These are phyloP conservation scores for Pogonognathellus flavescens DNA, from an alignment of 1,140 invertebrate genomes.

Conservation along the genomic window DNA sequence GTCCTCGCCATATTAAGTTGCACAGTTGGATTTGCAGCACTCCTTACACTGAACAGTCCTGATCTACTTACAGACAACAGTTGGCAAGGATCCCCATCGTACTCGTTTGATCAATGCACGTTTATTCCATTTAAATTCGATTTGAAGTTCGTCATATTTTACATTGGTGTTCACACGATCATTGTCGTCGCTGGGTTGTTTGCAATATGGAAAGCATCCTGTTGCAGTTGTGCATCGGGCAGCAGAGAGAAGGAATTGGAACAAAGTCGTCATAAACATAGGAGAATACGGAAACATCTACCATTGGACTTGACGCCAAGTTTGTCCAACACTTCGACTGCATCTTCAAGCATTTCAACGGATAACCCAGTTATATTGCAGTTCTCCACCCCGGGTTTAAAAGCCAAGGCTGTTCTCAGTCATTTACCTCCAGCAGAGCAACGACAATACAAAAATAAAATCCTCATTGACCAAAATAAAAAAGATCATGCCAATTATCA, in stretches of 20 bases:
- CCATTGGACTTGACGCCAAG: conserved; percentile 57
- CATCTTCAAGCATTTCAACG: conserved; percentile 54
- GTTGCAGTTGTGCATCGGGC: conserved; percentile 8
- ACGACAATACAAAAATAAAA: conserved; percentile 32
- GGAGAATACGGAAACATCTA: conserved; percentile 50
- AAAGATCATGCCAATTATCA: conserved; percentile 23
- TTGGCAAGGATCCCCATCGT: conserved; percentile 29
- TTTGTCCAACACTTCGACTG: conserved; percentile 59
- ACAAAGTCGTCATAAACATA: conserved; percentile 26
- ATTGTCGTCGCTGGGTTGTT: conserved; percentile 53
- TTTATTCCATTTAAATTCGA: conserved; percentile 61
- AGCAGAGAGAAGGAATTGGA: neutral
- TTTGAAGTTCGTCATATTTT: conserved; percentile 60
- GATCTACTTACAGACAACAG: conserved; percentile 51
- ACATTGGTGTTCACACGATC: conserved; percentile 57
- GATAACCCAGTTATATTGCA: conserved; percentile 51
- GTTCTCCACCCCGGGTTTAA: conserved; percentile 58
- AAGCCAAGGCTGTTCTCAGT: conserved; percentile 58
- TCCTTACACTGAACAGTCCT: conserved; percentile 55
- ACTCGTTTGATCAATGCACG: conserved; percentile 62
- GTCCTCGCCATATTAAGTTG: conserved; percentile 57
- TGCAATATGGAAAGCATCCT: conserved; percentile 54
- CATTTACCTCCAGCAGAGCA: conserved; percentile 52
- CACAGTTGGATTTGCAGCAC: conserved; percentile 57
- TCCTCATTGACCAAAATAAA: conserved; percentile 33